Evolutionary conservation across 2,797 vertebrate species (phyloP).

Genomic region (Poecilia wingei): DNA sequence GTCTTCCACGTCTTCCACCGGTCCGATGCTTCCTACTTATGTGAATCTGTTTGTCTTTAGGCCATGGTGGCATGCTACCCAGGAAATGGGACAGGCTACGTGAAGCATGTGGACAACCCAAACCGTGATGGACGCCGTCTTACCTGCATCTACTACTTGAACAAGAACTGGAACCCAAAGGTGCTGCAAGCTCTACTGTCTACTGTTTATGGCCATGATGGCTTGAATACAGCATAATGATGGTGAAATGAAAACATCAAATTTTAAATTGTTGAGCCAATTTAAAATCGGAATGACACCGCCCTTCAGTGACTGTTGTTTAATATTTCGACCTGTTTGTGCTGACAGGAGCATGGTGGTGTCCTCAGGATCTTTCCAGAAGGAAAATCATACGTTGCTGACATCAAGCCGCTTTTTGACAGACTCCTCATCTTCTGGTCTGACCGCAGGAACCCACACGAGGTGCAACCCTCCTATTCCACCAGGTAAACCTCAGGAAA

Average conservation of each 20-base stretch:
- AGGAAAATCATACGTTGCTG: constrained; percentile 87
- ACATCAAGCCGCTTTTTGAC: constrained; percentile 93
- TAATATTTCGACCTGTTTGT: not conserved
- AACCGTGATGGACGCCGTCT: constrained; percentile 92
- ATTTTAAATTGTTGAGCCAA: not conserved
- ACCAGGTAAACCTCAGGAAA: constrained; percentile 79
- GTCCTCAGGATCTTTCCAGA: constrained; percentile 93
- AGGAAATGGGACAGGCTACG: constrained; percentile 93
- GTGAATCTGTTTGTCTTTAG: constrained; percentile 61
- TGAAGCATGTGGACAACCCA: constrained; percentile 96
- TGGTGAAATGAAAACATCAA: not conserved
- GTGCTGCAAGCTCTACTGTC: constrained; percentile 54
- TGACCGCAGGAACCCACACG: constrained; percentile 94
- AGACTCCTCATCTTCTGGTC: constrained; percentile 96
- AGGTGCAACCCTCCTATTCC: constrained; percentile 92
- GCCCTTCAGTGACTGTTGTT: not conserved
- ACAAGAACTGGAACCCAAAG: constrained; percentile 94
- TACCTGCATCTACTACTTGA: constrained; percentile 98
- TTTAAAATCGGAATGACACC: not conserved
- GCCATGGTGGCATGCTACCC: constrained; percentile 98
- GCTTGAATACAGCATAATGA: not conserved
- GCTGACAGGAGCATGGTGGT: constrained; percentile 88
- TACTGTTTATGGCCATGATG: not conserved
- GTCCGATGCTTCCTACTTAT: not conserved
- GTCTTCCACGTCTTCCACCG: not conserved